Evolutionary conservation across 1,140 invertebrate genomes (phyloP).

Genomic region (Zaprionus capensis): DNA sequence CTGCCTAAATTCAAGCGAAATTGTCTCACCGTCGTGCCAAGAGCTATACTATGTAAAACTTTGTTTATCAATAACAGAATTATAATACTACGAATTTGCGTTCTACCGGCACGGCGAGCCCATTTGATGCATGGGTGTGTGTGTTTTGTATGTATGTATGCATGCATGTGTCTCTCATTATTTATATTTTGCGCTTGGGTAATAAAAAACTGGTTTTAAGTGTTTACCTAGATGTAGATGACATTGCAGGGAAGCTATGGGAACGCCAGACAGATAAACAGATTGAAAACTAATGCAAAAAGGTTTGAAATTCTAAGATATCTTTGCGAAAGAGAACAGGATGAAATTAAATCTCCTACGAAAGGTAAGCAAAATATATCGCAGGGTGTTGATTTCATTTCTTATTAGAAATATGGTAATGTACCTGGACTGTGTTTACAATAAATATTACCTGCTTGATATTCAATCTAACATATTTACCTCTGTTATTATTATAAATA

Average conservation of each 20-base stretch:
- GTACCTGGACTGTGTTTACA: not conserved
- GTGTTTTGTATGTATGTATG: not conserved
- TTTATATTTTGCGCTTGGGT: slow-evolving; percentile 37
- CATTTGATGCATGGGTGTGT: slow-evolving; percentile 11
- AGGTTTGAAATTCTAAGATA: not conserved
- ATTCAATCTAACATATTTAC: slow-evolving; percentile 32
- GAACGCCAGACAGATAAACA: slow-evolving; percentile 12
- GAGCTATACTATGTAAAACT: slow-evolving; percentile 19
- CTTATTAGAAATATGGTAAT: not conserved
- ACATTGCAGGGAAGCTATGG: slow-evolving; percentile 27
- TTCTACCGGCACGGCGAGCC: slow-evolving; percentile 29
- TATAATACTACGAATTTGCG: slow-evolving; percentile 29
- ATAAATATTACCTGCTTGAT: not conserved
- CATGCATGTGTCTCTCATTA: slow-evolving; percentile 32
- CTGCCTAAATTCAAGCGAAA: slow-evolving; percentile 13
- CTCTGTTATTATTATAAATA: slow-evolving; percentile 28
- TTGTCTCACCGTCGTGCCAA: not conserved
- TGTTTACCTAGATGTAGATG: slow-evolving; percentile 37
- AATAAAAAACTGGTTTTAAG: slow-evolving; percentile 43
- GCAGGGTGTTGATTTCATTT: not conserved
- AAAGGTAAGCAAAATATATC: not conserved
- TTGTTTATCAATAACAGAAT: slow-evolving; percentile 46
- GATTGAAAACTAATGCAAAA: slow-evolving; percentile 12
- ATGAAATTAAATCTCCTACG: not conserved
- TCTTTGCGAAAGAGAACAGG: not conserved